phyloP scores from a whole-genome alignment of 2,113 vertebrate genomes.

The Gymnocephalus cernua region DNA sequence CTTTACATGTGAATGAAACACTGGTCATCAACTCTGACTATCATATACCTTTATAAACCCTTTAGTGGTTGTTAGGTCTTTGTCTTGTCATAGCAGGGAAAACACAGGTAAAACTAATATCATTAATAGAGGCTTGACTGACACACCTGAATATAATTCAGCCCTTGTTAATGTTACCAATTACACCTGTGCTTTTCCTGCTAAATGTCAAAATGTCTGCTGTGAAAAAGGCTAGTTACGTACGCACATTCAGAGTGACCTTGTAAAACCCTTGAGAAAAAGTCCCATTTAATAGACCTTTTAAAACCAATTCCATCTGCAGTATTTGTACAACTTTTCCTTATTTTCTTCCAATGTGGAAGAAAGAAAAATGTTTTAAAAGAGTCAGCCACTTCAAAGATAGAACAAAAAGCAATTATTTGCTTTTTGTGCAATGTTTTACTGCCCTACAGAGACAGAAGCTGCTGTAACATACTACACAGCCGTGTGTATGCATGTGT shows the following conservation, averaged over 20 bases:
- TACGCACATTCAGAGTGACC: neutral
- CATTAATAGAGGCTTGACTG: neutral
- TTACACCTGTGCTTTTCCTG: neutral
- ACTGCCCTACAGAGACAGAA: neutral
- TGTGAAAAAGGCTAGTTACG: neutral
- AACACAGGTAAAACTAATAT: neutral
- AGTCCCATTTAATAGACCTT: neutral
- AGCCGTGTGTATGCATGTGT: constrained; percentile 6
- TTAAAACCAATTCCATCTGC: neutral
- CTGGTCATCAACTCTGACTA: neutral
- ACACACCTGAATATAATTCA: neutral
- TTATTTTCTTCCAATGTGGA: neutral
- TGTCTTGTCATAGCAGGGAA: neutral
- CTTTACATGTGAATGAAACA: neutral
- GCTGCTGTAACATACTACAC: neutral
- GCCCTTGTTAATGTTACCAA: neutral
- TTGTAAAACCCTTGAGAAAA: neutral
- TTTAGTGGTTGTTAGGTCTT: neutral
- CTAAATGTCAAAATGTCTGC: neutral
- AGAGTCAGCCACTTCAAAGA: neutral
- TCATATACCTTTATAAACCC: neutral
- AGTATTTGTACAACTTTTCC: neutral
- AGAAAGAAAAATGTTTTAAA: neutral
- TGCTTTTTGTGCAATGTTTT: constrained; percentile 4
- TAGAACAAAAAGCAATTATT: neutral